Conservation (phyloP, 2,113 vertebrate genomes). For the Taxidea taxus region DNA sequence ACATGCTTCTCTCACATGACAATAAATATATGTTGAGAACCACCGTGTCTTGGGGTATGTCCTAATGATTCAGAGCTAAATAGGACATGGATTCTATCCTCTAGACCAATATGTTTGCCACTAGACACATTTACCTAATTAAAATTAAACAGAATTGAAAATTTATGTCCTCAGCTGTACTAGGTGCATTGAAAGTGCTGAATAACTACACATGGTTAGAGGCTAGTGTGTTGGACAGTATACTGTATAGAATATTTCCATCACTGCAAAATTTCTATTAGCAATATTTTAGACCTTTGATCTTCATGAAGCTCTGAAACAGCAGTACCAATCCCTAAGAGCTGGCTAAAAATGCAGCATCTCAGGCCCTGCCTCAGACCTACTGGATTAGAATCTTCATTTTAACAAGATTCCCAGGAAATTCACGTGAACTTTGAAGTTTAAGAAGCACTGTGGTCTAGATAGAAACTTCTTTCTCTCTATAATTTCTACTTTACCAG, state of each 20-base stretch:
- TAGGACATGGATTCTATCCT: background rate
- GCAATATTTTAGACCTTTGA: background rate
- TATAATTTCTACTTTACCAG: background rate
- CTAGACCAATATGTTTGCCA: background rate
- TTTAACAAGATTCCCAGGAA: background rate
- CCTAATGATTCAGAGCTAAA: background rate
- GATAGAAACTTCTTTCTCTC: background rate
- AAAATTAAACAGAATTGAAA: background rate
- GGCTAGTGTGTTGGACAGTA: background rate
- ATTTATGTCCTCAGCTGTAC: background rate
- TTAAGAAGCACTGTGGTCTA: background rate
- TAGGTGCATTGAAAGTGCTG: background rate
- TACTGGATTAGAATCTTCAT: background rate
- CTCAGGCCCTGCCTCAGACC: background rate
- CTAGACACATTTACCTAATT: background rate
- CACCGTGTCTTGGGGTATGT: background rate
- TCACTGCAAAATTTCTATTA: background rate
- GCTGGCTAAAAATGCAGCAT: background rate
- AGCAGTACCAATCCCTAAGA: background rate
- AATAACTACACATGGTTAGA: background rate
- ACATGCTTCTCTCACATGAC: background rate
- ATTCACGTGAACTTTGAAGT: background rate
- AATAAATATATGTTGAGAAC: background rate
- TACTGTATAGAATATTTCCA: background rate
- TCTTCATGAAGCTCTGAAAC: background rate